phyloP scores from a whole-genome alignment of 2,797 vertebrate species.

The Bovichtus diacanthus region DNA sequence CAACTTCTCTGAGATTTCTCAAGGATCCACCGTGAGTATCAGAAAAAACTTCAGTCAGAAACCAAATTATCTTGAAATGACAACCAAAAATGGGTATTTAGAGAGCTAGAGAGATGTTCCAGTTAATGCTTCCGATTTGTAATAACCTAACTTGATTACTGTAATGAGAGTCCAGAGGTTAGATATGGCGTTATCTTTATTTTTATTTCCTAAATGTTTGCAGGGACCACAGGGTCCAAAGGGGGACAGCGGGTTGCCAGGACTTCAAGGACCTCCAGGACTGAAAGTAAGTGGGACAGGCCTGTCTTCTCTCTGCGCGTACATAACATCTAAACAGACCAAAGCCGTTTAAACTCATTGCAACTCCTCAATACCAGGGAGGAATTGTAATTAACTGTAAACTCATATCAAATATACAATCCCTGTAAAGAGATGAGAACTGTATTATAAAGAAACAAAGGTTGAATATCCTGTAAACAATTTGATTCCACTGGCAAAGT shows the following conservation, averaged over 20 bases:
- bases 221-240: conserved; percentile 91
- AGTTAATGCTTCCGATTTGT: no score
- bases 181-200: neutral
- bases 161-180: no score
- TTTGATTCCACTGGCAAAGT: no score
- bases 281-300: conserved; percentile 83
- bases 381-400: no score
- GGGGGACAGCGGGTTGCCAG: conserved; percentile 89
- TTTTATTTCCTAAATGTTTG: conserved; percentile 25
- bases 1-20: conserved; percentile 88
- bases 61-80: neutral
- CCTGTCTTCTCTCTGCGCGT: neutral
- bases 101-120: no score
- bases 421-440: no score
- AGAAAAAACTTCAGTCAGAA: neutral
- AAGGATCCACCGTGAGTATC: conserved; percentile 86
- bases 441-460: no score
- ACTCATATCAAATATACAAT: no score
- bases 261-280: conserved; percentile 87
- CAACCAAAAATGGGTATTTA: neutral
- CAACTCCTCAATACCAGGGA: no score
- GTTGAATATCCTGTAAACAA: no score
- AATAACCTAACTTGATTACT: no score
- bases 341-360: no score
- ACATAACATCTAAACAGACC: neutral